Conservation (phyloP, 2,113 vertebrate species). For the Bos taurus region ARS-UCD2.0 NC_037339.1:28915501-28916000, state of each 20-base stretch:
- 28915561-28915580: neutral
- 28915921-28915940: neutral
- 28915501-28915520: neutral
- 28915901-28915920: neutral
- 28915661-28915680: neutral
- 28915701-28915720: neutral
- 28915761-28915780: neutral
- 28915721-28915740: neutral
- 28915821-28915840: constrained; percentile 95
- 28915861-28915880: constrained; percentile 95
- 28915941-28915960: neutral
- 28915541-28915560: neutral
- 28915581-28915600: neutral
- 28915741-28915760: neutral
- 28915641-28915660: neutral
- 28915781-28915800: neutral
- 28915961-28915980: neutral
- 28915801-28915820: neutral
- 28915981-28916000: neutral
- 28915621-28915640: neutral
- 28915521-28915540: neutral
- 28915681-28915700: neutral
- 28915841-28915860: constrained; percentile 96
- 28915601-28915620: neutral
- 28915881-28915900: constrained; percentile 88